Conservation (phyloP, 2,797 vertebrate genomes). For the Melanogrammus aeglefinus region DNA sequence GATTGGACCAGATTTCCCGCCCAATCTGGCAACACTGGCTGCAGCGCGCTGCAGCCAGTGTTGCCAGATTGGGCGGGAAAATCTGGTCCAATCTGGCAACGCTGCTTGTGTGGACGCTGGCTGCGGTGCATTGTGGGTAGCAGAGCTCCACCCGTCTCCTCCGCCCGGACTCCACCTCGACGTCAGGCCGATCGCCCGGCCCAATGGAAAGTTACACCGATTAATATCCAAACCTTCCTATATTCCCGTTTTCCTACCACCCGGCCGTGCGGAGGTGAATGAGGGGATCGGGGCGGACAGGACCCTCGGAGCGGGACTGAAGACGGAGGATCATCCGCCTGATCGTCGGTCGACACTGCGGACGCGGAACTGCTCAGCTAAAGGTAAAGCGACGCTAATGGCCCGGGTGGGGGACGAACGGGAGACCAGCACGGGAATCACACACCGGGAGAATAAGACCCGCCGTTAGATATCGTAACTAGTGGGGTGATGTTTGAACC, state of each 20-base stretch:
- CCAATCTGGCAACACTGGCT: too few relatives aligned
- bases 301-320: conserved; percentile 26
- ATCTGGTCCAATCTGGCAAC: not conserved
- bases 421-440: conserved; percentile 10
- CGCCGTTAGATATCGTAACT: accelerated
- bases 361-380: conserved; percentile 77
- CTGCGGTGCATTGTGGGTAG: conserved; percentile 70
- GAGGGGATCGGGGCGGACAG: conserved; percentile 55
- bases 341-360: conserved; percentile 72
- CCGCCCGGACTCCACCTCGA: conserved; percentile 75
- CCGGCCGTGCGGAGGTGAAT: conserved; percentile 32
- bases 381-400: conserved; percentile 66
- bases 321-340: conserved; percentile 67
- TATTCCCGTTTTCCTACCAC: conserved; percentile 35
- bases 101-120: not conserved
- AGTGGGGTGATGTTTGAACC: not conserved
- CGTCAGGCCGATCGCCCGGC: conserved; percentile 66
- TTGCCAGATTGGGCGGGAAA: too few relatives aligned
- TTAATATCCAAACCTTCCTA: conserved; percentile 56
- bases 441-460: not conserved
- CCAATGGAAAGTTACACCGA: conserved; percentile 75
- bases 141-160: conserved; percentile 55
- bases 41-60: too few relatives aligned
- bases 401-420: conserved; percentile 14
- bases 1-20: too few relatives aligned